Evolutionary conservation across 1,140 invertebrate species (phyloP).

Genomic region (Myzus persicae): DNA sequence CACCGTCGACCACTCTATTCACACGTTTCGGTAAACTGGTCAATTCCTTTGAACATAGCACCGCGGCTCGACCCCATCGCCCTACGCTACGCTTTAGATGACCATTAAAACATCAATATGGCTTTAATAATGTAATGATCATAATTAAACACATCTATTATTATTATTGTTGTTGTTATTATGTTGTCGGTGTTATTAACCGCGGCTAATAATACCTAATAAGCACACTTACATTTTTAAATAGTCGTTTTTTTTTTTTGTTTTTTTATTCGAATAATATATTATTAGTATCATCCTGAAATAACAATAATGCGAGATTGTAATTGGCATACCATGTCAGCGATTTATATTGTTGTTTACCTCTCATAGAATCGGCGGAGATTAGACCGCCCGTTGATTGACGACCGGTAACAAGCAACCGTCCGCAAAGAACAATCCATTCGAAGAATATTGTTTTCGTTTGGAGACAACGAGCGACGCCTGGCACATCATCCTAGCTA

Average conservation of each 20-base stretch:
- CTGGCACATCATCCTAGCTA: not conserved
- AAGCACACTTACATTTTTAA: not conserved
- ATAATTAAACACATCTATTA: not conserved
- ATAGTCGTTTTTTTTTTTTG: not conserved
- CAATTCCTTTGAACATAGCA: no score
- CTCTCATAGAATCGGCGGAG: not conserved
- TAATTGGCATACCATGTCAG: not conserved
- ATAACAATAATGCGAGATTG: not conserved
- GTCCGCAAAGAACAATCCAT: not conserved
- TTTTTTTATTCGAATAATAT: not conserved
- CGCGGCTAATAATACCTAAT: not conserved
- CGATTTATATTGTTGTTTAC: slow-evolving; percentile 34
- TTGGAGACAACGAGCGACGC: not conserved
- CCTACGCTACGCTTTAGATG: no score
- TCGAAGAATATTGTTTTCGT: not conserved
- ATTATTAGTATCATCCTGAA: slow-evolving; percentile 10
- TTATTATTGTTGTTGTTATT: not conserved
- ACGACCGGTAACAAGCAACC: not conserved
- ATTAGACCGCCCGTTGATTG: slow-evolving; percentile 13
- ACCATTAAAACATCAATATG: not conserved
- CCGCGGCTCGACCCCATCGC: no score
- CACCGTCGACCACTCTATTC: no score
- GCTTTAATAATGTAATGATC: not conserved
- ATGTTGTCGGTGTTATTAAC: not conserved
- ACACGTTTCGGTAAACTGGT: no score